A percentile compares a stretch with the other conserved stretches of the same genome.
Evolutionary conservation across 2,113 vertebrate species (phyloP).

Genomic region (Meles meles): DNA sequence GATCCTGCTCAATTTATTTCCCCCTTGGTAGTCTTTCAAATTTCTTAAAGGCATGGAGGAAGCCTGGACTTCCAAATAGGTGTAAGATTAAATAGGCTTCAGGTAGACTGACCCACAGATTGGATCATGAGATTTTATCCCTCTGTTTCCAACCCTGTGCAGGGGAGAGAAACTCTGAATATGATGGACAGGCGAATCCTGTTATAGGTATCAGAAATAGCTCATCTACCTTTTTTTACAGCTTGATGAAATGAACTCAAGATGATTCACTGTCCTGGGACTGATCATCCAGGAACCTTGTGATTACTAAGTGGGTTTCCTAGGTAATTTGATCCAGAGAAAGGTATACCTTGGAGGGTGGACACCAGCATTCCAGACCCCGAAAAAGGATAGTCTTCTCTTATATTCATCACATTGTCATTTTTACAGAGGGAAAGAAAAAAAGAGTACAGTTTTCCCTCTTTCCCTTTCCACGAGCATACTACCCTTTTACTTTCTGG

Average conservation of each 20-base stretch:
- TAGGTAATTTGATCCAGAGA: neutral
- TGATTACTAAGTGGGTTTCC: constrained; percentile 20
- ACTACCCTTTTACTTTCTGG: neutral
- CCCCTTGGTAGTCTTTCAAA: neutral
- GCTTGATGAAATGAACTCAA: neutral
- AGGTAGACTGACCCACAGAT: neutral
- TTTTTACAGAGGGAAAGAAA: neutral
- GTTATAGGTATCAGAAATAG: neutral
- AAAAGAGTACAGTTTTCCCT: neutral
- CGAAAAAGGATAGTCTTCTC: neutral
- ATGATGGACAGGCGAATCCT: neutral
- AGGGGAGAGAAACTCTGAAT: neutral
- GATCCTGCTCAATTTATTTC: neutral
- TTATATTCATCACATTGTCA: neutral
- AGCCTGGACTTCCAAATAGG: neutral
- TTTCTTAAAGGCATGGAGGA: neutral
- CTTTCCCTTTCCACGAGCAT: neutral
- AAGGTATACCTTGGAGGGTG: neutral
- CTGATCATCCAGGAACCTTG: neutral
- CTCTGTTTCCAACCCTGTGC: neutral
- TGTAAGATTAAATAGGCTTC: constrained; percentile 8
- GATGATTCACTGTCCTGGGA: neutral
- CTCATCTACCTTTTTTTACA: neutral
- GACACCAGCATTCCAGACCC: neutral
- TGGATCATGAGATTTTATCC: neutral